Percentiles rank a stretch among this genome's conserved stretches.
Evolutionary conservation across 2,888 invertebrate species (phyloP).

Genomic region (Cephus nigrinus): DNA sequence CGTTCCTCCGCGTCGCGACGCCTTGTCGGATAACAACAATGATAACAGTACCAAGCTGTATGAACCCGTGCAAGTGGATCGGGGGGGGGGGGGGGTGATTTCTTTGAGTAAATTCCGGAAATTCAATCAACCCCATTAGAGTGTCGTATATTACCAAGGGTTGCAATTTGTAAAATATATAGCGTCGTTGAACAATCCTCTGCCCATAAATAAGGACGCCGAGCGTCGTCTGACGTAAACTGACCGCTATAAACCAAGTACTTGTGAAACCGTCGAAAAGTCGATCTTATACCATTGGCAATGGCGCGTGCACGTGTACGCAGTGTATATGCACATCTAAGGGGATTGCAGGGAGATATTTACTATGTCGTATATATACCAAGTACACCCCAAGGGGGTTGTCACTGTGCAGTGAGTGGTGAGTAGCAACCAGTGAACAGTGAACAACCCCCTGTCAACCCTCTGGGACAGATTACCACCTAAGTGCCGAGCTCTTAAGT

Average conservation of each 20-base stretch:
- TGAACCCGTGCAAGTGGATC: background rate
- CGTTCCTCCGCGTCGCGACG: background rate
- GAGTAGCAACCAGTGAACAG: background rate
- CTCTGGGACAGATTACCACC: conserved; percentile 43
- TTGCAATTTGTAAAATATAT: conserved; percentile 52
- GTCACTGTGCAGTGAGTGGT: conserved; percentile 24
- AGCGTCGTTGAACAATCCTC: conserved; percentile 12
- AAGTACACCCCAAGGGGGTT: conserved; percentile 39
- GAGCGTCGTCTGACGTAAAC: conserved; percentile 35
- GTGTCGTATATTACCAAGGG: conserved; percentile 40
- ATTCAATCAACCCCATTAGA: conserved; percentile 43
- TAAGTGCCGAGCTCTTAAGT: conserved; percentile 46
- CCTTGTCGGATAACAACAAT: background rate
- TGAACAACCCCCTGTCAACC: conserved; percentile 33
- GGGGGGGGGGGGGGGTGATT: background rate
- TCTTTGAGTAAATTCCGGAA: conserved; percentile 27
- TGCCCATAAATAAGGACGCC: conserved; percentile 39
- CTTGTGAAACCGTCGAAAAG: background rate
- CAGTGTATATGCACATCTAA: background rate
- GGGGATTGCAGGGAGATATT: conserved; percentile 12
- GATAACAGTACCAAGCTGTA: background rate
- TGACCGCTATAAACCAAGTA: conserved; percentile 35
- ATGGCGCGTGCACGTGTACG: background rate
- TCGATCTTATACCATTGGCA: background rate
- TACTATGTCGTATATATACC: conserved; percentile 25